Percentiles rank a stretch among this genome's conserved stretches.
Evolutionary conservation across 1,140 invertebrate genomes (phyloP).

Genomic region (Anoplophora glabripennis): DNA sequence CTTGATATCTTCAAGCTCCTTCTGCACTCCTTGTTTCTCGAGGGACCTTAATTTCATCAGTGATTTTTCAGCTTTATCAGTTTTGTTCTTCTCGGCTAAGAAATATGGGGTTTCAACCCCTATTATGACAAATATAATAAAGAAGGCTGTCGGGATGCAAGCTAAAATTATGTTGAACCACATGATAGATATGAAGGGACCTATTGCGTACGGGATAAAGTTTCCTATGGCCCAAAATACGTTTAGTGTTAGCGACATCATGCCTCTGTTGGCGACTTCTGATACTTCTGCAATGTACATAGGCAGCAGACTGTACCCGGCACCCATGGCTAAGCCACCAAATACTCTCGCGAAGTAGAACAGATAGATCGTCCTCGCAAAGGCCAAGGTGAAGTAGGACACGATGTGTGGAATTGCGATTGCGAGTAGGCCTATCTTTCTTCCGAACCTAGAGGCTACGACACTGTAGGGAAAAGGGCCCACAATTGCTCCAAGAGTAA

Average conservation of each 20-base stretch:
- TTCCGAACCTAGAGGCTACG: conserved; percentile 45
- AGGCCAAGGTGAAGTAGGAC: conserved; percentile 63
- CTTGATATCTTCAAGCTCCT: conserved; percentile 53
- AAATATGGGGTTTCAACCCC: conserved; percentile 76
- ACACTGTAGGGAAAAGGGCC: conserved; percentile 49
- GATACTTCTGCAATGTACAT: conserved; percentile 67
- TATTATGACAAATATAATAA: conserved; percentile 51
- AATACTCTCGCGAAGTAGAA: conserved; percentile 55
- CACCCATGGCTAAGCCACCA: conserved; percentile 64
- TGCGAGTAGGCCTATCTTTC: conserved; percentile 47
- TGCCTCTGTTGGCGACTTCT: conserved; percentile 63
- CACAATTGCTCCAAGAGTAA: conserved; percentile 72
- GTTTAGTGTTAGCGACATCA: conserved; percentile 25
- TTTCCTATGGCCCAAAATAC: conserved; percentile 33
- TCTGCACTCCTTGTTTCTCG: conserved; percentile 52
- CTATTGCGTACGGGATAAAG: conserved; percentile 32
- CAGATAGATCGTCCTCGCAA: conserved; percentile 50
- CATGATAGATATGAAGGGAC: conserved; percentile 35
- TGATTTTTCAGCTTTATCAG: conserved; percentile 59
- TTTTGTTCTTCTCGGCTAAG: conserved; percentile 58
- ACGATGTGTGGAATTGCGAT: conserved; percentile 57
- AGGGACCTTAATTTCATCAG: conserved; percentile 61
- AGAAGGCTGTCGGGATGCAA: conserved; percentile 51
- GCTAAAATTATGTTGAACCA: conserved; percentile 53
- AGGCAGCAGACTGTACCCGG: conserved; percentile 61